Conservation (phyloP, 2,113 vertebrate species). For the Sinocyclocheilus anophthalmus region DNA sequence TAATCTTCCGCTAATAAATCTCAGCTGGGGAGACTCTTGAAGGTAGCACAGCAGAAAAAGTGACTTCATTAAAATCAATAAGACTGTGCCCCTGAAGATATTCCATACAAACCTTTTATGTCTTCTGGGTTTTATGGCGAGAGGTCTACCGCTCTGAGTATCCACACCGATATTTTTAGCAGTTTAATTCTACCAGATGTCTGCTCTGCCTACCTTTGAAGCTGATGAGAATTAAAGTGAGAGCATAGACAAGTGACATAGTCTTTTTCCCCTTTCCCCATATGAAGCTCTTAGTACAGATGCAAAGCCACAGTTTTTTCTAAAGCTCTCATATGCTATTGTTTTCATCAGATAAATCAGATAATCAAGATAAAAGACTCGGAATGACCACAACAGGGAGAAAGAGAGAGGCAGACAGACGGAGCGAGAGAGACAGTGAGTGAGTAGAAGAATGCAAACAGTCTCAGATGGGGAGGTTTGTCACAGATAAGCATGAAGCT, state of each 20-base stretch:
- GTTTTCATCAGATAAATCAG: conserved; percentile 23
- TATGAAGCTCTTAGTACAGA: neutral
- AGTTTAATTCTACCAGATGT: conserved; percentile 38
- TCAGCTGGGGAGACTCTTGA: neutral
- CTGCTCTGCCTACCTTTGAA: conserved; percentile 49
- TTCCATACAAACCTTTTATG: conserved; percentile 47
- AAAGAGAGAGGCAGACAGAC: neutral
- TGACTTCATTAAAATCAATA: conserved; percentile 38
- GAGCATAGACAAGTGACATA: conserved; percentile 5
- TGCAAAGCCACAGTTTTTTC: neutral
- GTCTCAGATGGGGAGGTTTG: conserved; percentile 46
- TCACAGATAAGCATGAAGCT: conserved; percentile 51
- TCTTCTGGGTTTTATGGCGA: conserved; percentile 39
- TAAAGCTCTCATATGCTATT: neutral
- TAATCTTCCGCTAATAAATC: conserved; percentile 33
- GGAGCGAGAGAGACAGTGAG: neutral
- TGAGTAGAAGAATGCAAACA: conserved; percentile 30
- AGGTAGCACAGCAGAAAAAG: conserved; percentile 27
- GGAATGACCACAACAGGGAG: conserved; percentile 27
- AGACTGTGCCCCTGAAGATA: conserved; percentile 2
- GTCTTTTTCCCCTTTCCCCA: neutral
- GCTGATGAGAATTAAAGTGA: conserved; percentile 47
- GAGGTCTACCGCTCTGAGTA: conserved; percentile 28
- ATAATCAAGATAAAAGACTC: neutral
- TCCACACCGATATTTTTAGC: conserved; percentile 48